A percentile compares a stretch with the other conserved stretches of the same genome.
Conservation (phyloP, 2,113 vertebrate species). For the Shinisaurus crocodilurus region DNA sequence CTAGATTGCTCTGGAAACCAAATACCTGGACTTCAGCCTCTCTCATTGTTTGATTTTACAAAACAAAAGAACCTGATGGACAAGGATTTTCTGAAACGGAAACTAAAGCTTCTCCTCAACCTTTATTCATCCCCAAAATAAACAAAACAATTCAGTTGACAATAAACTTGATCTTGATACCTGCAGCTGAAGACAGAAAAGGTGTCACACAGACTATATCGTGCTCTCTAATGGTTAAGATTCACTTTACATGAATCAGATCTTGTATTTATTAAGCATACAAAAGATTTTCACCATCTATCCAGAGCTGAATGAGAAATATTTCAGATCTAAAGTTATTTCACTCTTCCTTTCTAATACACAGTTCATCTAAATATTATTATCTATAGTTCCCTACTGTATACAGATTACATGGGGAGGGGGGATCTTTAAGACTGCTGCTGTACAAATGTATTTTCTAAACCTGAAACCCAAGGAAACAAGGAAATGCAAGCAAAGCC, state of each 20-base stretch:
- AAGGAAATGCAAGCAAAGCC: background rate
- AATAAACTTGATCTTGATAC: background rate
- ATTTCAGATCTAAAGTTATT: accelerated
- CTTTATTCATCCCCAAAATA: background rate
- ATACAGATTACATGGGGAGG: background rate
- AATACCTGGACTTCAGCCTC: background rate
- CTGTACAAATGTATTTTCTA: background rate
- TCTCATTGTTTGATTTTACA: accelerated
- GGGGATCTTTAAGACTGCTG: too few species aligned
- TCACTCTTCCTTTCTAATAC: conserved; percentile 10
- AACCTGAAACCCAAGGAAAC: background rate
- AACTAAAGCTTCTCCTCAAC: accelerated
- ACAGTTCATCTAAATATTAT: background rate
- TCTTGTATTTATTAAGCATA: background rate
- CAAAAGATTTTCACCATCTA: background rate
- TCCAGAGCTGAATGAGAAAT: accelerated
- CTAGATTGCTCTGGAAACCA: background rate
- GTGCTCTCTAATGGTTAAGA: background rate
- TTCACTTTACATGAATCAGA: accelerated
- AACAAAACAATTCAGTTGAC: background rate
- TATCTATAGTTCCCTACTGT: background rate
- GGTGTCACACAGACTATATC: accelerated
- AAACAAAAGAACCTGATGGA: accelerated
- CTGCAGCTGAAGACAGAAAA: background rate
- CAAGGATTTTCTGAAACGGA: background rate